A percentile compares a stretch with the other conserved stretches of the same genome.
Evolutionary conservation across 2,797 vertebrate genomes (phyloP).

Genomic region (Crax fasciolata): DNA sequence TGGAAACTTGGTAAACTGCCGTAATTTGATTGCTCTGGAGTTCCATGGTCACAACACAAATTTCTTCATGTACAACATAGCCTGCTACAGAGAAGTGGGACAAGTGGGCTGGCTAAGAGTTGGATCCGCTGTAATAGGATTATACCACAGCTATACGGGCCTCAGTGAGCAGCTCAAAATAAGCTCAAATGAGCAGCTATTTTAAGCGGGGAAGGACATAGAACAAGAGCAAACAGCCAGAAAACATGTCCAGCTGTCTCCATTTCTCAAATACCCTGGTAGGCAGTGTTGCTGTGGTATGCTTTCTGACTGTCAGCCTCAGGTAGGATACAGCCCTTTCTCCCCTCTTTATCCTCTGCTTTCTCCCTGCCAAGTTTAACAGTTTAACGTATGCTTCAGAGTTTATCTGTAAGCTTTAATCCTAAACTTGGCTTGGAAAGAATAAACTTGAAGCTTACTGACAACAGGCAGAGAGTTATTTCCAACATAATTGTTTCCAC

Average conservation of each 20-base stretch:
- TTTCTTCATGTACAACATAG: neutral
- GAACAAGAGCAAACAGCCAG: neutral
- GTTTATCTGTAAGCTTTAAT: neutral
- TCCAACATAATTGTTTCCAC: neutral
- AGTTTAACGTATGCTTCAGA: neutral
- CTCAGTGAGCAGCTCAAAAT: neutral
- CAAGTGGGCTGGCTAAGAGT: neutral
- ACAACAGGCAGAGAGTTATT: neutral
- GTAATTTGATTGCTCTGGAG: neutral
- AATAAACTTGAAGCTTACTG: slow-evolving; percentile 7
- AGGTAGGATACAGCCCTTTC: neutral
- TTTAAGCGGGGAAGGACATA: slow-evolving; percentile 31
- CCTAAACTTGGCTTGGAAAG: neutral
- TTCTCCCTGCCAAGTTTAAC: slow-evolving; percentile 1
- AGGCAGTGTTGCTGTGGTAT: neutral
- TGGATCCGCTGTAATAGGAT: slow-evolving; percentile 15
- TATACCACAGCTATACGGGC: slow-evolving; percentile 6
- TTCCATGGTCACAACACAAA: neutral
- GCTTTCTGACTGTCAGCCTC: neutral
- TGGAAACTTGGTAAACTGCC: slow-evolving; percentile 29
- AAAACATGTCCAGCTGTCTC: slow-evolving; percentile 34
- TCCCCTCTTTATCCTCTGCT: neutral
- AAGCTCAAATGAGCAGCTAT: neutral
- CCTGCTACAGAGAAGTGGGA: neutral
- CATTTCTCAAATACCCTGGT: neutral